Base-by-base conservation (phyloP, 1,140 invertebrate species). In the Spodoptera frugiperda region DNA sequence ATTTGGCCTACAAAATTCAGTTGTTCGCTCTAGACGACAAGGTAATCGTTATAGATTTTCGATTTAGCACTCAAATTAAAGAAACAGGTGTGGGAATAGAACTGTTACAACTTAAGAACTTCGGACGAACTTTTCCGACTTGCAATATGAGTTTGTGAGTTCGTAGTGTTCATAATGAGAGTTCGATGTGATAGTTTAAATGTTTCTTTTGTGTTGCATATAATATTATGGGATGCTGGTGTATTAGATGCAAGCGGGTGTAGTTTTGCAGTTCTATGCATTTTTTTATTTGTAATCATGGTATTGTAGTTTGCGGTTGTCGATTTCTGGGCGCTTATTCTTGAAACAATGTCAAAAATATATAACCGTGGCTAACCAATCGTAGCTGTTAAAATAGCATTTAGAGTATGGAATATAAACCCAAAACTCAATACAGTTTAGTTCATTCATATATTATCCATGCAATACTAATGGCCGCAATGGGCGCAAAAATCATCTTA, bases 31-130 rank as follows among this genome's bases (percentile, higher is more conserved):
- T 39, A 10, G 21, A 10, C 30, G 57, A 59, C 14, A 65, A 19
- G 15, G 39, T 10, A 65, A 53, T 48, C 19, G 53, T 51, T 68
- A 68, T 68, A 51, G 65, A 68, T 68, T 68, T 68, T 53, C 65
- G 48, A 49, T 65, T 68, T 53, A 51, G 21, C 65, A 53, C 48
- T 68, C 14, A 68, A 68, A 68, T 68, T 49, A 68, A 51, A 68
- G 48, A 68, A 68, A 68, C 65, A 68, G 65, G 65, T 68, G 65
- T 53, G 48, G 61, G 48, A 68, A 68, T 68, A 51, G 65, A 68
- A 68, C 51, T 48, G 65, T 68, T 30, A 14, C 14, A 65, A 68
- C 65, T 30, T 17, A 53, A 68, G 15, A 25, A 46, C 15, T 19
- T 63, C 19, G 6, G 15, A 6, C 33, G 21, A 65, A 65, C 17